Evolutionary conservation across 2,888 invertebrate species (phyloP).

Genomic region (Tenthredo livida): DNA sequence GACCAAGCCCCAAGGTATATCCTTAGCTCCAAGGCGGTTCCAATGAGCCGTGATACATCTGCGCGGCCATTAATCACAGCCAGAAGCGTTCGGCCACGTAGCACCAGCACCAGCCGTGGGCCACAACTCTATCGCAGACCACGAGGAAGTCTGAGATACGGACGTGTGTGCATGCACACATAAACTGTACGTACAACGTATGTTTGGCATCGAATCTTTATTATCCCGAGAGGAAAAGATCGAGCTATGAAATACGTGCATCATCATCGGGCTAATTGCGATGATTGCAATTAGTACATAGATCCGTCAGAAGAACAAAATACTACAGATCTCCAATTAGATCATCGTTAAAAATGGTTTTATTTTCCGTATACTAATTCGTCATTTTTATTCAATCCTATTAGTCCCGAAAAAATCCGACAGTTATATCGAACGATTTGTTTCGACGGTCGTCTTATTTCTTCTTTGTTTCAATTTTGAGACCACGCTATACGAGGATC

Average conservation of each 20-base stretch:
- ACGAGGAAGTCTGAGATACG: not conserved
- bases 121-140: slow-evolving; percentile 16
- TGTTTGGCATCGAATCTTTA: not conserved
- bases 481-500: not conserved
- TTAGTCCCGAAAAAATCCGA: not conserved
- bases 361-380: too few relatives aligned
- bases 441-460: not conserved
- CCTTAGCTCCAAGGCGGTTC: slow-evolving; percentile 37
- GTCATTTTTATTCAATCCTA: not conserved
- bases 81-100: slow-evolving; percentile 38
- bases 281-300: not conserved
- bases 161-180: not conserved
- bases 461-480: not conserved
- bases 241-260: not conserved
- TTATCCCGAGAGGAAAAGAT: not conserved
- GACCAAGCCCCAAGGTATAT: slow-evolving; percentile 17
- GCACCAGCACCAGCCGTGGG: not conserved
- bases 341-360: too few relatives aligned
- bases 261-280: not conserved
- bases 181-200: not conserved
- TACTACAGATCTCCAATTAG: not conserved
- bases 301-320: not conserved
- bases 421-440: too few relatives aligned
- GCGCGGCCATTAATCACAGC: slow-evolving; percentile 48
- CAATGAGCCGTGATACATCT: slow-evolving; percentile 50